A percentile compares a stretch with the other conserved stretches of the same genome.
phyloP scores from a whole-genome alignment of 2,888 invertebrate species.

The Zele albiditarsus region DNA sequence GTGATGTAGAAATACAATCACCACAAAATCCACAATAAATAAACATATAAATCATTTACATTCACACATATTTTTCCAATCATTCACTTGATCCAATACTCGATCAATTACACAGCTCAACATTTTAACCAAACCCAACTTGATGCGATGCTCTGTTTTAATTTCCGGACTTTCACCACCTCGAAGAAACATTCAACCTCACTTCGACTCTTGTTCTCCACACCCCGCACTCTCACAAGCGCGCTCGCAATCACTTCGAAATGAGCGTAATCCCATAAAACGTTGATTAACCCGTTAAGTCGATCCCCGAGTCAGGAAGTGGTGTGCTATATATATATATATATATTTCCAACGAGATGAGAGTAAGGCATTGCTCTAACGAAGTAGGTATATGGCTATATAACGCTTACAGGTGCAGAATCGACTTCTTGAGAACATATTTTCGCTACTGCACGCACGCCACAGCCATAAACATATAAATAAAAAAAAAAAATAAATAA shows the following conservation, averaged over 20 bases:
- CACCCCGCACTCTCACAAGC: constrained; percentile 7
- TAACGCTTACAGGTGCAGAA: constrained; percentile 47
- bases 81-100: background rate
- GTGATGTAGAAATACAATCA: too few species aligned
- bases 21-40: too few species aligned
- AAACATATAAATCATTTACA: background rate
- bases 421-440: constrained; percentile 5
- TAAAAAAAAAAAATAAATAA: background rate
- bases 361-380: constrained; percentile 40
- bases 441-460: background rate
- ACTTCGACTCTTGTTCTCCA: background rate
- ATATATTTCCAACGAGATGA: background rate
- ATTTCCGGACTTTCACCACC: constrained; percentile 49
- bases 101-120: constrained; percentile 1
- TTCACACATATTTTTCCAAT: background rate
- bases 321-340: constrained; percentile 1
- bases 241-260: constrained; percentile 26
- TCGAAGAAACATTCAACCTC: constrained; percentile 4
- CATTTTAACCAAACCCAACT: constrained; percentile 9
- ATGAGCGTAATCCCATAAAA: constrained; percentile 52
- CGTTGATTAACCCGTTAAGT: constrained; percentile 55
- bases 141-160: constrained; percentile 32
- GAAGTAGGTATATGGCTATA: constrained; percentile 46
- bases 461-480: constrained; percentile 3
- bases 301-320: constrained; percentile 51